Evolutionary conservation across 2,113 vertebrate genomes (phyloP), one percentile per base, ranked within the genome.

Genomic region (Enhydra lutris): DNA sequence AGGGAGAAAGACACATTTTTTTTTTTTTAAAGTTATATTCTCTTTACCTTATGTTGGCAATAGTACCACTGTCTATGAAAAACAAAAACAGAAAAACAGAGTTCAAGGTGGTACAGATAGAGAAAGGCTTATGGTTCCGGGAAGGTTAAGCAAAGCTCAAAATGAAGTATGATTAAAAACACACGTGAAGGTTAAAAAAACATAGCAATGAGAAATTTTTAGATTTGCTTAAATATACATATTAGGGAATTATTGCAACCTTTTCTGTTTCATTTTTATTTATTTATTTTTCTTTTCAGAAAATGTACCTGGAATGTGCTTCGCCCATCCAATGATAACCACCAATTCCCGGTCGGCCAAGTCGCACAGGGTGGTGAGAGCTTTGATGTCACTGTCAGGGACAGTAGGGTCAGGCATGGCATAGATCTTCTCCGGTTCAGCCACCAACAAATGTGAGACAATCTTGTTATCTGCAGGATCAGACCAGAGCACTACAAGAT

Each of bases 391-490:
- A 91, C 99, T 99, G 99, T 99, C 99, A 3, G 99, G 99, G 97
- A 99, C 99, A 59, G 99, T 99, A 55, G 99, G 99, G 98, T 99
- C 99, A 71, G 99, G 99, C 99, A 99, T 99, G 98, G 99, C 99
- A 96, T 99, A 99, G 99, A 99, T 99, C 99, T 99, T 99, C 99
- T 99, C 99, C 76, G 99, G 99, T 98, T 99, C 99, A 84, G 99
- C 99, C 99, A 99, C 99, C 99, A 99, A 99, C 98, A 99, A 99
- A 99, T 99, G 99, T 97, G 99, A 99, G 98, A 99, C 99, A 97
- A 99, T 99, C 99, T 99, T 99, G 99, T 99, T 99, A 99, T 99
- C 99, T 99, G 99, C 98, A 99, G 99, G 99, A 99, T 98, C n/a
- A 96, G 97, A 97, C 91, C 99, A 98, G 97, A 98, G 97, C 76